phyloP scores from a whole-genome alignment of 2,888 invertebrate species.

The Ormyrus thymus region DNA sequence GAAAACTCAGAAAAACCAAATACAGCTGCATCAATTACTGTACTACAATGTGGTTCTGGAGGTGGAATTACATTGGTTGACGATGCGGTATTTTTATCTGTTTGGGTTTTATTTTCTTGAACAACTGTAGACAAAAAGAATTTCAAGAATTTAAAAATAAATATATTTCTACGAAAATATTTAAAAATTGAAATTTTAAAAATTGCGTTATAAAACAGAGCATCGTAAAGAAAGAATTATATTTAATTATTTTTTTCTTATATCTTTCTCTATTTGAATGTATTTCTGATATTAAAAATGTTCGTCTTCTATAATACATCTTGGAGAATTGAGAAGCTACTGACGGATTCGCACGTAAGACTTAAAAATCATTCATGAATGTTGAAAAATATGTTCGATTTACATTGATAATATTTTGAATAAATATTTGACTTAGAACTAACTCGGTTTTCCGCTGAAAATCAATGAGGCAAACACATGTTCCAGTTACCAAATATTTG shows the following conservation, averaged over 20 bases:
- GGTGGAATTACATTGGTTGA: neutral
- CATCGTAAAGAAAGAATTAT: too few species aligned
- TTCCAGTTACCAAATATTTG: slow-evolving; percentile 35
- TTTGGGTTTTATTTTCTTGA: slow-evolving; percentile 14
- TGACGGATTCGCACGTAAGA: too few species aligned
- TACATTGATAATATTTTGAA: slow-evolving; percentile 9
- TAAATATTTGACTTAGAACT: slow-evolving; percentile 12
- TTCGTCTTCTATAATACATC: too few species aligned
- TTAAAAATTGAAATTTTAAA: neutral
- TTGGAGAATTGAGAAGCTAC: too few species aligned
- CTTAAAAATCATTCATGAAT: neutral
- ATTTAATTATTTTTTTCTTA: too few species aligned
- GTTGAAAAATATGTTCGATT: neutral
- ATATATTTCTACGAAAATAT: too few species aligned
- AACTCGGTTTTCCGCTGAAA: slow-evolving; percentile 14
- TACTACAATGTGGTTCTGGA: slow-evolving; percentile 9
- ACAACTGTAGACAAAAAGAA: slow-evolving; percentile 11
- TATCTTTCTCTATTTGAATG: too few species aligned
- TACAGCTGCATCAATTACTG: slow-evolving; percentile 38
- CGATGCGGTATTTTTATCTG: slow-evolving; percentile 12
- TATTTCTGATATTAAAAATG: too few species aligned
- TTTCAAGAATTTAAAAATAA: too few species aligned
- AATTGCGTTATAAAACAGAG: too few species aligned
- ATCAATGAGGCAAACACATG: slow-evolving; percentile 17
- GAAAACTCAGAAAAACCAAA: slow-evolving; percentile 55